Base-by-base conservation (phyloP, 2,797 vertebrate species). In the Ptychobarbus kaznakovi region DNA sequence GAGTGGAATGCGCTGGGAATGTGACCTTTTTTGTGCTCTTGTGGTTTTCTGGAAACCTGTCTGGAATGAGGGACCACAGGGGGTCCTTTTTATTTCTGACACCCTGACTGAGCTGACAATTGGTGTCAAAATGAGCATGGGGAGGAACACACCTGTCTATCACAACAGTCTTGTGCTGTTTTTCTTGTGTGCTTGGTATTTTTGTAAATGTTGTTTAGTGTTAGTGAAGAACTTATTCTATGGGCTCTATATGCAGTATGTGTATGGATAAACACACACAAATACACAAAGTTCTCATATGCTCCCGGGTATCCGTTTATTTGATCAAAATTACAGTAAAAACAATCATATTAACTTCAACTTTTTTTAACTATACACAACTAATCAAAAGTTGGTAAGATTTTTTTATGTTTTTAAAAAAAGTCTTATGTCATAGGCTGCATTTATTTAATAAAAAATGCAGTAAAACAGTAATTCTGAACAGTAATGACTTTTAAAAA, bases 81-180 rank as follows among this genome's bases (percentile, higher is more conserved):
- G 87, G 18, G 58, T 46, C 79, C 65, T 77, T 32, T 42, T 35
- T 73, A 83, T 86, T 81, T 82, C 66, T 88, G 83, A 87, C 87
- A 85, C 87, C 88, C 92, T 86, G 74, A 79, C 88, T 84, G 90
- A 91, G 91, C 90, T 88, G 92, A 92, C 88, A 87, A 86, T 93
- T 93, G 87, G 87, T 90, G 84, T 88, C 87, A 84, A 82, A 66
- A 65, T 86, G 82, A 85, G 88, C 83, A 73, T 88, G 70, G 35
- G 78, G 82, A 74, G 69, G 7, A 80, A n/a, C 83, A 90, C 88
- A 90, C 80, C 79, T 90, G 90, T 89, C 87, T 66, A 38, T 83
- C 68, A 38, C n/a, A 61, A 6, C 80, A 61, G 8, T 56, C 11
- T 70, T 35, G n/a, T 42, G 4, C 4, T 5, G 8, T 25, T 40